These are phyloP conservation scores for Trisateles emortualis DNA, from an alignment of 2,888 invertebrate species.

Conservation along the genomic window DNA sequence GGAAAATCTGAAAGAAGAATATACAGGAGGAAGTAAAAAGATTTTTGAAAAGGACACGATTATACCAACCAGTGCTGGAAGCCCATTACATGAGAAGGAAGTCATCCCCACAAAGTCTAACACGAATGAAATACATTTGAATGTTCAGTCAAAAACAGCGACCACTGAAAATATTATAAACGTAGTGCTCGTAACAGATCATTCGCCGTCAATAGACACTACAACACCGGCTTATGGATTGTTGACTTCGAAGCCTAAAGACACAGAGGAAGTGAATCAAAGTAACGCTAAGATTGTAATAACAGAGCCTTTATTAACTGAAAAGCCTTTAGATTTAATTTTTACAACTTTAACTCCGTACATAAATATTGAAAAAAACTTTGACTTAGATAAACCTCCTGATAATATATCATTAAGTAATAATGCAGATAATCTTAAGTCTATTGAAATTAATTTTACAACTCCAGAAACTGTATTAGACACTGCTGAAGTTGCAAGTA, in stretches of 20 bases:
- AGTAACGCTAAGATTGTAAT: not conserved
- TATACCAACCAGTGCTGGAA: not conserved
- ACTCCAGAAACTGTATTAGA: not conserved
- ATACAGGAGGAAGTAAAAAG: slow-evolving; percentile 8
- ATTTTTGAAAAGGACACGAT: slow-evolving; percentile 2
- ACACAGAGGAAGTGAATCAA: not conserved
- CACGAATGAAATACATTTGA: not conserved
- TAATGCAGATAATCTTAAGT: not conserved
- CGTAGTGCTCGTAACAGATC: not conserved
- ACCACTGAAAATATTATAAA: not conserved
- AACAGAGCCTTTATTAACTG: not conserved
- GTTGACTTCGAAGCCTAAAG: not conserved
- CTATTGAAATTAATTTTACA: not conserved
- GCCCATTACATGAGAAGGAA: not conserved
- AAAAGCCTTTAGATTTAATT: not conserved
- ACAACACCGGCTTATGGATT: not conserved
- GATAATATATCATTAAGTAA: not conserved
- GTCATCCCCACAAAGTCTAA: not conserved
- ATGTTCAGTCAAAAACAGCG: not conserved
- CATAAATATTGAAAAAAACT: not conserved
- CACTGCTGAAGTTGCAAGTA: not conserved
- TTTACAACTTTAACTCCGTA: not conserved
- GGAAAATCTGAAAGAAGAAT: slow-evolving; percentile 13
- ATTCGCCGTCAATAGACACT: not conserved
- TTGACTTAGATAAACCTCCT: not conserved